Base-by-base conservation (phyloP, 2,113 vertebrate species). In the Mustela nigripes region DNA sequence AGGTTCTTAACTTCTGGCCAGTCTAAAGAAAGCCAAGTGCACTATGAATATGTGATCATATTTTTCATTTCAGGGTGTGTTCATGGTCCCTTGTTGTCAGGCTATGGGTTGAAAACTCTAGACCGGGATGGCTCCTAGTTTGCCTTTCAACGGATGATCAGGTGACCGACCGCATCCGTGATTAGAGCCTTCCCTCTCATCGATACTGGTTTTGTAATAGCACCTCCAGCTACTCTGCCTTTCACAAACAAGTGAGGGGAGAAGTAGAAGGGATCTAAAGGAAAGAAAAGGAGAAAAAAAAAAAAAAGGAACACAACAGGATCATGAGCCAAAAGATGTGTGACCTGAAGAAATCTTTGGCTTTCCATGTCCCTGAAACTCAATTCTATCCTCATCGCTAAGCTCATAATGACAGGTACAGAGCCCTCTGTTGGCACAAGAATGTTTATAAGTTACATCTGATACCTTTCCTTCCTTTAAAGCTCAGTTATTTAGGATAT, bases 131-230 rank as follows among this genome's bases (percentile, higher is more conserved):
- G 31, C 14, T 14, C 63, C 86, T 60, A 0, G 4, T 36, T 31
- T n/a, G 48, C 36, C 36, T 36, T 74, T 79, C 11, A 16, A 28
- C 4, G 31, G n/a, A 48, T 15, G 11, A 24, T 67, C 78, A 7
- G 10, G 2, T 2, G 56, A 18, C 28, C 4, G 0, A 18, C 36
- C 4, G 0, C 7, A 0, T 12, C 36, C 11, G 7, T 0, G 0
- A 5, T 0, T 9, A 53, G 50, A 79, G 7, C 4, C 69, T 83
- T 71, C 48, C 74, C 50, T 15, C 28, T n/a, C 7, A 0, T 0
- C 11, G 62, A 56, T 0, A 1, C 56, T 45, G 14, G 28, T 11
- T 42, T 28, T 9, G 14, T 6, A 19, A 42, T 0, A 36, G 67
- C 33, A 93, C 63, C 1, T 31, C 0, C 65, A 78, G 58, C 48